Evolutionary conservation across 2,888 invertebrate genomes (phyloP).

Genomic region (Dynastes tityus): DNA sequence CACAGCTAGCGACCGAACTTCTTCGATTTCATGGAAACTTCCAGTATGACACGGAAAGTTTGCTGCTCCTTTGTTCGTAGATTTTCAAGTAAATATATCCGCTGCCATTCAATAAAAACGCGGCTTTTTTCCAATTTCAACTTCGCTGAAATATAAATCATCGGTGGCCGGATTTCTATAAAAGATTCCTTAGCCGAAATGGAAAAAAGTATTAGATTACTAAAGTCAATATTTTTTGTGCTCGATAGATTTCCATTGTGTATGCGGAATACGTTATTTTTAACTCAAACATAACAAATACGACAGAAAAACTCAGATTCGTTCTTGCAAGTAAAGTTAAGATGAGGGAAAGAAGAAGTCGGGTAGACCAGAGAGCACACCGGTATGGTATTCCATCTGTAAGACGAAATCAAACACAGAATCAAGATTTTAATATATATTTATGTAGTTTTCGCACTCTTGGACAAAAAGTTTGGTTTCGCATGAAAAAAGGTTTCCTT

Average conservation of each 20-base stretch:
- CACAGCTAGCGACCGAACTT: constrained; percentile 23
- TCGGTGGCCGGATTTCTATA: constrained; percentile 43
- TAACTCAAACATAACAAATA: constrained; percentile 32
- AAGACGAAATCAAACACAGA: too few species aligned
- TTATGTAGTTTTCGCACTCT: too few species aligned
- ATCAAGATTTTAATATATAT: too few species aligned
- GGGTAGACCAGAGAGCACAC: neutral
- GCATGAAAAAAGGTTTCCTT: too few species aligned
- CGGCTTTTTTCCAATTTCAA: constrained; percentile 44
- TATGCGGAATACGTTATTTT: constrained; percentile 32
- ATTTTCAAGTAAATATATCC: constrained; percentile 46
- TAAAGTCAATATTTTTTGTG: constrained; percentile 43
- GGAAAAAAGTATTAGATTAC: constrained; percentile 46
- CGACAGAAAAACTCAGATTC: neutral
- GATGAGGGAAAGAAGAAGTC: constrained; percentile 1
- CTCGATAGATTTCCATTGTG: constrained; percentile 25
- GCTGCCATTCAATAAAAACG: constrained; percentile 42
- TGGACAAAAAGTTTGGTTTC: too few species aligned
- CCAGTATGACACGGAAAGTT: constrained; percentile 42
- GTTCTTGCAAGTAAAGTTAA: neutral
- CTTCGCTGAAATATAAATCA: constrained; percentile 43
- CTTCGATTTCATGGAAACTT: constrained; percentile 35
- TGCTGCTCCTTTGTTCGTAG: constrained; percentile 37
- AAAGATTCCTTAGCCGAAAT: constrained; percentile 37
- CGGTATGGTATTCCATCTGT: too few species aligned